Conservation (phyloP, 2,888 invertebrate genomes). For the Blomia tropicalis region DNA sequence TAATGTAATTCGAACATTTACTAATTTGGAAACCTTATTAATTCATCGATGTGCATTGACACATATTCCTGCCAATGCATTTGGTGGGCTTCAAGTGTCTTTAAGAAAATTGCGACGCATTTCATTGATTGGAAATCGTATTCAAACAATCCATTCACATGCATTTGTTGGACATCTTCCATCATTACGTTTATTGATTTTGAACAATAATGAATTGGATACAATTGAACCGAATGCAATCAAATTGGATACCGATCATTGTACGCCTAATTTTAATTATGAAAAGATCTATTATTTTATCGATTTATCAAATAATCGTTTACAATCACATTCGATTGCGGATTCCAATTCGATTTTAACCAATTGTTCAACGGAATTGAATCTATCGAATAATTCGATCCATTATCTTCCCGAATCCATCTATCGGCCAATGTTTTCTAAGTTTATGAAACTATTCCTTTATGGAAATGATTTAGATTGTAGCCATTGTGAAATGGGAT, state of each 20-base stretch:
- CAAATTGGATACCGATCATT: background rate
- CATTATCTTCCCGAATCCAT: conserved; percentile 9
- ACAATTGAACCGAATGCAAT: background rate
- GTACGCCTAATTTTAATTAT: background rate
- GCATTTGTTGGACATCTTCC: background rate
- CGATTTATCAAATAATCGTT: conserved; percentile 15
- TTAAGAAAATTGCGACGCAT: background rate
- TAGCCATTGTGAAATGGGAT: conserved; percentile 18
- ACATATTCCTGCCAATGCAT: background rate
- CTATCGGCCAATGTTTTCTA: conserved; percentile 5
- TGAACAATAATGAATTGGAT: background rate
- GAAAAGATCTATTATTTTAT: conserved; percentile 10
- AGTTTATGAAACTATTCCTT: conserved; percentile 9
- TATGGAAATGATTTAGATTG: conserved; percentile 19
- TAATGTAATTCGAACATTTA: background rate
- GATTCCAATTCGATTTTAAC: background rate
- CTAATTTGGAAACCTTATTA: background rate
- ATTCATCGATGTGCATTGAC: background rate
- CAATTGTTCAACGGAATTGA: conserved; percentile 17
- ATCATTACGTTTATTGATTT: background rate
- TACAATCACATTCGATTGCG: conserved; percentile 6
- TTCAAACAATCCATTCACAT: background rate
- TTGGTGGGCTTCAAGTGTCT: background rate
- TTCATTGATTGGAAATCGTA: background rate
- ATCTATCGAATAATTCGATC: conserved; percentile 15